Evolutionary conservation across 2,888 invertebrate species (phyloP), one percentile per base, ranked within the genome.

Genomic region (Tromatobia lineatoria): DNA sequence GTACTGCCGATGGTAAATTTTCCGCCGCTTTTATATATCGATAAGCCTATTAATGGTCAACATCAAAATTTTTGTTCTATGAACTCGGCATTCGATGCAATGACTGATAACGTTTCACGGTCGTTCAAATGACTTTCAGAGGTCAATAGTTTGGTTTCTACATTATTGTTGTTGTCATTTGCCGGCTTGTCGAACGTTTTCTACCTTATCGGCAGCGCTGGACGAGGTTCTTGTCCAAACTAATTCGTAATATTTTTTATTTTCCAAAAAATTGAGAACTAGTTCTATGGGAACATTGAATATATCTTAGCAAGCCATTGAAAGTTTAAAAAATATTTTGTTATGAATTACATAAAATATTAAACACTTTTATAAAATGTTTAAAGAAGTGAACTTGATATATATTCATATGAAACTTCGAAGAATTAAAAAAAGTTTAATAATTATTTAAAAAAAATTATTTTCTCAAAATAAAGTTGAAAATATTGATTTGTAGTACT

Each of bases 1-100:
- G 99, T 99, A 2, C 95, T 99, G 90, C 99, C 99, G 13, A 98
- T 98, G 97, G 99, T 98, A 94, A 95, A 95, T 94, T 66, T 34
- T 76, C 64, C 34, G 20, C 1, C 38, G 7, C 4, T 15, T 10
- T 8, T 10, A 13, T 23, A 23, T 20, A 18, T 10, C 18, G 1
- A 20, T 8, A 52, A 8, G 6, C 18, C 7, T 11, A 15, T 13
- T 3, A 25, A 25, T 4, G 10, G 1, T 6, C 4, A 6, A 7
- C 18, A 54, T 11, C 1, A 1, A 23, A 8, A 61, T 23, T 18
- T 10, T 23, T 45, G 11, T 4, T 52, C 34, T 1, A n/a, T 25
- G 13, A 3, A 13, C 11, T 54, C 25, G 7, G 4, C 23, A 54
- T n/a, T 3, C 34, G 59, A 42, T 15, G 4, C 67, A 47, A 74